These are phyloP conservation scores for Lanistes nyassanus DNA, from an alignment of 1,140 invertebrate genomes.

Conservation along the genomic window DNA sequence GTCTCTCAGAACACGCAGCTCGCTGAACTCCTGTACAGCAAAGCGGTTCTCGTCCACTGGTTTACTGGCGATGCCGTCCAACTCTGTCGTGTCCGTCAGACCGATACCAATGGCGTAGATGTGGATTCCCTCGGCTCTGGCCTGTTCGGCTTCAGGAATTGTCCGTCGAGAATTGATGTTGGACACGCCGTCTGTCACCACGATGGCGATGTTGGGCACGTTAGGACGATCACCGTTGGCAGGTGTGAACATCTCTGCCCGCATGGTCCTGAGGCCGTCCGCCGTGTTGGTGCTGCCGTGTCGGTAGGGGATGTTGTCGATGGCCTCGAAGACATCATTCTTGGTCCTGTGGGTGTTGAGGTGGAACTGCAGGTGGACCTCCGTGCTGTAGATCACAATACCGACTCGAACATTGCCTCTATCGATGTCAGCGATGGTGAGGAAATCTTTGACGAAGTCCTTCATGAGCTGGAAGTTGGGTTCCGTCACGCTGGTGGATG, in stretches of 20 bases:
- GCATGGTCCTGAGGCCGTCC: slow-evolving; percentile 33
- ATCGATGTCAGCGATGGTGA: slow-evolving; percentile 38
- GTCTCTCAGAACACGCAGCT: slow-evolving; percentile 40
- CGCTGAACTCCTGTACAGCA: slow-evolving; percentile 44
- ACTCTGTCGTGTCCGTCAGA: slow-evolving; percentile 40
- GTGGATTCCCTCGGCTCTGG: slow-evolving; percentile 39
- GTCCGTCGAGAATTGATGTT: slow-evolving; percentile 54
- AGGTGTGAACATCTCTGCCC: slow-evolving; percentile 37
- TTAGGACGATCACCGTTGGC: slow-evolving; percentile 41
- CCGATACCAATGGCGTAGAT: slow-evolving; percentile 56
- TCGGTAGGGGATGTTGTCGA: slow-evolving; percentile 42
- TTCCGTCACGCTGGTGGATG: slow-evolving; percentile 40
- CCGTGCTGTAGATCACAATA: slow-evolving; percentile 40
- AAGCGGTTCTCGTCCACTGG: slow-evolving; percentile 41
- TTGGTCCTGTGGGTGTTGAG: slow-evolving; percentile 32
- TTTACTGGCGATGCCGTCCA: slow-evolving; percentile 43
- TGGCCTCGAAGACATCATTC: slow-evolving; percentile 31
- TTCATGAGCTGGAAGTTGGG: slow-evolving; percentile 42
- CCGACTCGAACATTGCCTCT: slow-evolving; percentile 40
- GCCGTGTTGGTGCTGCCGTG: slow-evolving; percentile 43
- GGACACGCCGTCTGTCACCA: slow-evolving; percentile 48
- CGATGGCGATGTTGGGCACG: slow-evolving; percentile 43
- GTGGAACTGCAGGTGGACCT: slow-evolving; percentile 35
- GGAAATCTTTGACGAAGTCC: slow-evolving; percentile 43
- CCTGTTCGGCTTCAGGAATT: slow-evolving; percentile 48